phyloP scores from a whole-genome alignment of 2,888 invertebrate species.

The Halocaridina rubra region DNA sequence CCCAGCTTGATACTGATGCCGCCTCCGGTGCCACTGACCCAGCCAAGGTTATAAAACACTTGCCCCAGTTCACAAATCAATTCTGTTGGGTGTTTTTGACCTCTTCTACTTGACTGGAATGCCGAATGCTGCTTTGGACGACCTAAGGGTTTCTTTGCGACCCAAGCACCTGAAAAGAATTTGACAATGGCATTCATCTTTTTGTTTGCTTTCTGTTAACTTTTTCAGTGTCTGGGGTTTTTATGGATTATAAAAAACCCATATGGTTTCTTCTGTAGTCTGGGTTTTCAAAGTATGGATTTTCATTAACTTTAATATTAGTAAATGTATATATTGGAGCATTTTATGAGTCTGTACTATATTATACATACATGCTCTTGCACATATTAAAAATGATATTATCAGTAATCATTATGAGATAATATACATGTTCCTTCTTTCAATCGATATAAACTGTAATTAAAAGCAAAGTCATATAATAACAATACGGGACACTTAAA shows the following conservation, averaged over 20 bases:
- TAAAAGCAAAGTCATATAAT: too few relatives aligned
- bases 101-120: neutral
- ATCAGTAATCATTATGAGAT: too few relatives aligned
- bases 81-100: conserved; percentile 12
- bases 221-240: neutral
- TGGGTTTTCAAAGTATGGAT: neutral
- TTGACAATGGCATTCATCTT: neutral
- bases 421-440: too few relatives aligned
- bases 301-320: neutral
- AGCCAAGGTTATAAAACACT: conserved; percentile 92
- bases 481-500: too few relatives aligned
- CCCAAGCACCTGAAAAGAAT: conserved; percentile 16
- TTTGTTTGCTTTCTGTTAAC: neutral
- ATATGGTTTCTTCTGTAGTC: too few relatives aligned
- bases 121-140: neutral
- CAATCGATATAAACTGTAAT: too few relatives aligned
- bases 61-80: conserved; percentile 90
- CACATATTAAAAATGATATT: too few relatives aligned
- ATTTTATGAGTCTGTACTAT: too few relatives aligned
- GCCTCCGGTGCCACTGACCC: conserved; percentile 98
- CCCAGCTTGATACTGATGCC: conserved; percentile 90
- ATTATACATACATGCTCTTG: too few relatives aligned
- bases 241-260: neutral
- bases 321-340: too few relatives aligned
- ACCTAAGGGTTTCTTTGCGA: conserved; percentile 27